Percentiles rank a stretch among this genome's conserved stretches.
These are phyloP conservation scores for Drosophila affinis DNA, from an alignment of 2,888 invertebrate species.

Conservation along the genomic window DNA sequence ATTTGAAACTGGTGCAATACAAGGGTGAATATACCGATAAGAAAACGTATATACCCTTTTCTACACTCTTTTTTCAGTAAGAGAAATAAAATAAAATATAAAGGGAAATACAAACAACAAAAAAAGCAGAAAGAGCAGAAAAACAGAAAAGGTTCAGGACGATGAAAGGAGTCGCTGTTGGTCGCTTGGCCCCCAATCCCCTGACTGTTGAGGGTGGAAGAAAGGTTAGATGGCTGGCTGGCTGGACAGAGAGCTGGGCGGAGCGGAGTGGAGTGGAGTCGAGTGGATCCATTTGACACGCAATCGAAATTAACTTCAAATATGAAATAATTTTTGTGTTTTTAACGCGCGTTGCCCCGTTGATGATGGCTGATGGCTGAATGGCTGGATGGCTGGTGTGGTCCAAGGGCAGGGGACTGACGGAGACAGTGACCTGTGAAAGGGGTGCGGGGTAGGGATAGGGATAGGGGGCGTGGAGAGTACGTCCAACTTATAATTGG, in stretches of 20 bases:
- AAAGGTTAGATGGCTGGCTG: neutral
- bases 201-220: conserved; percentile 6
- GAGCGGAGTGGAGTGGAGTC: conserved; percentile 4
- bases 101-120: neutral
- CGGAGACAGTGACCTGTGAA: neutral
- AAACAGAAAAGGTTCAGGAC: conserved; percentile 28
- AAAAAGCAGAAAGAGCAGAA: neutral
- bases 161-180: conserved; percentile 37
- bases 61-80: neutral
- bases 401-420: conserved; percentile 8
- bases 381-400: conserved; percentile 15
- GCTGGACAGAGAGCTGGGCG: conserved; percentile 19
- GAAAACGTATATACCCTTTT: neutral
- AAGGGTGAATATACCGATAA: neutral
- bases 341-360: conserved; percentile 68
- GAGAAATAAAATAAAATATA: conserved; percentile 14
- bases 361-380: conserved; percentile 45
- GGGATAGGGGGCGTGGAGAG: conserved; percentile 52
- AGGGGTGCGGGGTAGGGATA: too few relatives aligned
- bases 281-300: conserved; percentile 70
- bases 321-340: conserved; percentile 79
- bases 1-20: too few relatives aligned
- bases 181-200: conserved; percentile 4
- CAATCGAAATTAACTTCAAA: conserved; percentile 83
- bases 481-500: conserved; percentile 76